These are phyloP conservation scores for Zhuqinia jingwanae DNA, from an alignment of 2,888 invertebrate genomes.

Conservation along the genomic window DNA sequence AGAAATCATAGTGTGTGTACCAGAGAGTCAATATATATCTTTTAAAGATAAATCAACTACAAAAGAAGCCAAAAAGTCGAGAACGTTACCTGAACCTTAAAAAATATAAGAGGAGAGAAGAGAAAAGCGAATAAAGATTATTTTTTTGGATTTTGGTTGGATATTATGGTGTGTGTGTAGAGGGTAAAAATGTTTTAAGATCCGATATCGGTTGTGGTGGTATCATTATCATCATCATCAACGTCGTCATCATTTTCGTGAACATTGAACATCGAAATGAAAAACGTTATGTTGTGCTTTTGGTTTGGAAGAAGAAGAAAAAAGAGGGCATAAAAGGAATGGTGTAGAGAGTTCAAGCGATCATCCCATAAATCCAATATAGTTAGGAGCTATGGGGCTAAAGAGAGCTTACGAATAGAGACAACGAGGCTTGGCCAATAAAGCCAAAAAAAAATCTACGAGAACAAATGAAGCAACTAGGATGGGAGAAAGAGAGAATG, in stretches of 20 bases:
- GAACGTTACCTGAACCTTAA: constrained; percentile 55
- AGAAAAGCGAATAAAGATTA: constrained; percentile 32
- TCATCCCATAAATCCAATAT: constrained; percentile 30
- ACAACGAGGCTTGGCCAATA: constrained; percentile 53
- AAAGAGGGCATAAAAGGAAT: constrained; percentile 1
- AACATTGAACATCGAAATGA: background rate
- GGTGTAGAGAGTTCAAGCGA: constrained; percentile 36
- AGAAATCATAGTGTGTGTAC: background rate
- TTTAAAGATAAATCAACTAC: constrained; percentile 53
- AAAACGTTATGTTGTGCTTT: constrained; percentile 3
- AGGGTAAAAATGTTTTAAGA: no score
- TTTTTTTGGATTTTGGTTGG: background rate
- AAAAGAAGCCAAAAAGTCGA: constrained; percentile 32
- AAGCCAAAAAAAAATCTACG: constrained; percentile 34
- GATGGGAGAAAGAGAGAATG: constrained; percentile 14
- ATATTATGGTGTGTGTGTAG: no score
- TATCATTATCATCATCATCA: constrained; percentile 29
- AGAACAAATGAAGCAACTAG: background rate
- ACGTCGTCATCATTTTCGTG: background rate
- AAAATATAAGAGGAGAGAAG: constrained; percentile 2
- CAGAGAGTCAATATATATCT: constrained; percentile 59
- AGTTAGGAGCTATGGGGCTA: no score
- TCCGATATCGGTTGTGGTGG: constrained; percentile 43
- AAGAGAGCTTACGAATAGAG: constrained; percentile 32
- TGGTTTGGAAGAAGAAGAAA: background rate